Conservation (phyloP, 2,888 invertebrate species). For the Apodemia duryi region DNA sequence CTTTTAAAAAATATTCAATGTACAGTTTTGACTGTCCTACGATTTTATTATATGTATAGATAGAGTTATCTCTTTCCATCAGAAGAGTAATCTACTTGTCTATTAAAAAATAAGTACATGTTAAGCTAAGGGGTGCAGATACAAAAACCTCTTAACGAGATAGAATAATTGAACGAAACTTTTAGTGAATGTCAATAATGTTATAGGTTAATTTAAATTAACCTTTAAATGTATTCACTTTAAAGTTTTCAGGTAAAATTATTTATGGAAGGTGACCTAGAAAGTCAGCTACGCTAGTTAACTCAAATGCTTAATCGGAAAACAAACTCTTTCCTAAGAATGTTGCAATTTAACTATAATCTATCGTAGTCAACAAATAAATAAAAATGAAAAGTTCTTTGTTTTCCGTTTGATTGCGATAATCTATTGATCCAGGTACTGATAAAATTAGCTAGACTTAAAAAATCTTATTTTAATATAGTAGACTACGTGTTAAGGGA, state of each 20-base stretch:
- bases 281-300: background rate
- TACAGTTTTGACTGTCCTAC: no score
- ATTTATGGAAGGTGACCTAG: constrained; percentile 4
- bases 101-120: no score
- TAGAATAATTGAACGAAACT: background rate
- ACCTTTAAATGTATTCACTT: background rate
- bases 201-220: background rate
- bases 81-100: no score
- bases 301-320: background rate
- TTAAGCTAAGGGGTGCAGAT: no score
- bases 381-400: background rate
- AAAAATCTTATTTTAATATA: no score
- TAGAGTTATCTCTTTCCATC: no score
- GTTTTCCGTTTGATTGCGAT: no score
- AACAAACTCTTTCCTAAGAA: background rate
- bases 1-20: no score
- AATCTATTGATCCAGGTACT: no score
- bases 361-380: background rate
- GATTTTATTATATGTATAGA: no score
- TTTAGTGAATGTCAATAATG: background rate
- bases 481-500: no score
- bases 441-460: no score
- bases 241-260: background rate
- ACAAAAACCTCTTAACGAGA: background rate
- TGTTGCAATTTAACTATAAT: background rate